Evolutionary conservation across 2,113 vertebrate genomes (phyloP), one percentile per base, ranked within the genome.

Genomic region (Anhinga rufa): DNA sequence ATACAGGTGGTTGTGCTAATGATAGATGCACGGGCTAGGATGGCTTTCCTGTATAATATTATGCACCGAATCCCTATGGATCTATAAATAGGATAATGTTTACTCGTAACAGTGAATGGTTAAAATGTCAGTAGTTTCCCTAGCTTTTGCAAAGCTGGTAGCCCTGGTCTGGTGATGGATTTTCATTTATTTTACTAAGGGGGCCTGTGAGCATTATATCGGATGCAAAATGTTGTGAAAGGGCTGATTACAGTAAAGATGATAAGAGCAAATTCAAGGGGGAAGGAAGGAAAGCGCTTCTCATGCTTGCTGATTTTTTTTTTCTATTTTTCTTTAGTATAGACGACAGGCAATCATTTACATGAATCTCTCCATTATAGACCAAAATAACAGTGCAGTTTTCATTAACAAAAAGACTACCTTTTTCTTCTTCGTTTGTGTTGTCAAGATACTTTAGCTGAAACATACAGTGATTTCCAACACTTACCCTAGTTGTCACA

Each of bases 401-500:
- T 98, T 97, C 97, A 95, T 97, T 97, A 97, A 96, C 96, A 96
- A 98, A 97, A 96, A 94, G 94, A 94, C 95, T 97, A 96, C 90
- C 90, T 97, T 96, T 97, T 95, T 94, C 96, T 93, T 97, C 82
- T 96, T 95, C 95, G 90, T 96, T 97, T 97, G 96, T 97, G 95
- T 97, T 98, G 97, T 97, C 97, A 98, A 97, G 97, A 97, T 96
- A 97, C 95, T 97, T 97, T 97, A 94, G 86, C 90, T 97, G 97
- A 98, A 98, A 98, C 93, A 96, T 92, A 92, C 92, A 96, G 95
- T 90, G 95, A 97, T 97, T 98, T 98, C 93, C 96, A 94, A 97
- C 96, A 97, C 95, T 98, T 97, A 98, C 94, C 96, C 96, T 95
- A 96, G 96, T 97, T 98, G 97, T 98, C 97, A 98, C 96, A 97